phyloP scores from a whole-genome alignment of 2,888 invertebrate species.

The Clistopyga incitator region DNA sequence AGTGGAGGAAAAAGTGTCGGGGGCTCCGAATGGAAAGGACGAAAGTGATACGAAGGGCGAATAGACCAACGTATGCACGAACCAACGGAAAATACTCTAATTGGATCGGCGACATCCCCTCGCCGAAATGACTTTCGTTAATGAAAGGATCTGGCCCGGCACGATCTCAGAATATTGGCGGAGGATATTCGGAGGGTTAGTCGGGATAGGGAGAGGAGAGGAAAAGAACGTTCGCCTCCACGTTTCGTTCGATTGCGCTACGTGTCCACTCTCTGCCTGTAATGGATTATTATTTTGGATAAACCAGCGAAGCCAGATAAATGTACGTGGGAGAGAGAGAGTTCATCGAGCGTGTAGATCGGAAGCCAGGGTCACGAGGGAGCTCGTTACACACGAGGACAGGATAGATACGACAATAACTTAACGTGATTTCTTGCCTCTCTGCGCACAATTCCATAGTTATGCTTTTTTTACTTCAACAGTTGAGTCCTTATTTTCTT shows the following conservation, averaged over 20 bases:
- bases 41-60: conserved; percentile 21
- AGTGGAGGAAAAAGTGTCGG: conserved; percentile 5
- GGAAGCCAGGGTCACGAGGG: conserved; percentile 53
- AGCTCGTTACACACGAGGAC: conserved; percentile 56
- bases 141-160: conserved; percentile 60
- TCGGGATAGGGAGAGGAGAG: conserved; percentile 19
- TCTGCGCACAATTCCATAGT: neutral
- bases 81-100: conserved; percentile 80
- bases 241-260: conserved; percentile 29
- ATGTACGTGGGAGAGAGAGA: conserved; percentile 5
- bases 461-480: neutral
- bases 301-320: conserved; percentile 20
- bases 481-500: too few relatives aligned
- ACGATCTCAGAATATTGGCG: conserved; percentile 63
- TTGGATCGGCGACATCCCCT: conserved; percentile 79
- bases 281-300: conserved; percentile 64
- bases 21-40: neutral
- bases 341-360: neutral
- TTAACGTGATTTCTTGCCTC: conserved; percentile 59
- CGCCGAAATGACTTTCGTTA: conserved; percentile 79
- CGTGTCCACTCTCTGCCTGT: conserved; percentile 15
- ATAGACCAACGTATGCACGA: conserved; percentile 45
- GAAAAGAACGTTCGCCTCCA: conserved; percentile 7
- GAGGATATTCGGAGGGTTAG: conserved; percentile 40
- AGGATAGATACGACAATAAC: conserved; percentile 61